Conservation (phyloP, 2,797 vertebrate species). For the Coregonus ussuriensis region DNA sequence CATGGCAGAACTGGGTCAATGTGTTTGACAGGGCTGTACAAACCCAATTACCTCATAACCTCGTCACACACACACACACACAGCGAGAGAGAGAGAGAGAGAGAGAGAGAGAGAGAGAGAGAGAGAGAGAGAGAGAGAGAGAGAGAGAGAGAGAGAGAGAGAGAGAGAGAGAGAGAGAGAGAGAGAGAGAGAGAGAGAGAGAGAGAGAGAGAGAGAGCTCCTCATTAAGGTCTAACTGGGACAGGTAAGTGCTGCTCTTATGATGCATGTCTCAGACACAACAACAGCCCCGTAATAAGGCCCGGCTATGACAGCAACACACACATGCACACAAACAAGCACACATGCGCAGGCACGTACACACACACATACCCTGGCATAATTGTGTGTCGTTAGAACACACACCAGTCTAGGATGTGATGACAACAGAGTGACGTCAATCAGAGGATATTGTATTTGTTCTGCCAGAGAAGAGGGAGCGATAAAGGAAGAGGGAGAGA, state of each 20-base stretch:
- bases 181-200: too few species aligned
- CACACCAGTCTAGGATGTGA: constrained; percentile 8
- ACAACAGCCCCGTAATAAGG: neutral
- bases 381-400: constrained; percentile 25
- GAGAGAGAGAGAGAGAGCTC: too few species aligned
- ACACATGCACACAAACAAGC: constrained; percentile 6
- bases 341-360: neutral
- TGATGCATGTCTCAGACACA: neutral
- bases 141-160: too few species aligned
- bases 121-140: too few species aligned
- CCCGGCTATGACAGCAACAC: neutral
- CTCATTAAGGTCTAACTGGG: neutral
- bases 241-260: neutral
- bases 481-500: constrained; percentile 14
- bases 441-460: constrained; percentile 16
- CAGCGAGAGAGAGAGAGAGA: too few species aligned
- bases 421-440: constrained; percentile 29
- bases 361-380: neutral
- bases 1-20: neutral
- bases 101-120: too few species aligned
- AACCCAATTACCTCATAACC: neutral
- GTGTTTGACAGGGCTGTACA: neutral
- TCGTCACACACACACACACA: too few species aligned
- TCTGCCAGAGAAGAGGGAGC: constrained; percentile 27
- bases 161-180: too few species aligned